These are phyloP conservation scores for Sebastolobus alascanus DNA, from an alignment of 2,797 vertebrate genomes.

Conservation along the genomic window DNA sequence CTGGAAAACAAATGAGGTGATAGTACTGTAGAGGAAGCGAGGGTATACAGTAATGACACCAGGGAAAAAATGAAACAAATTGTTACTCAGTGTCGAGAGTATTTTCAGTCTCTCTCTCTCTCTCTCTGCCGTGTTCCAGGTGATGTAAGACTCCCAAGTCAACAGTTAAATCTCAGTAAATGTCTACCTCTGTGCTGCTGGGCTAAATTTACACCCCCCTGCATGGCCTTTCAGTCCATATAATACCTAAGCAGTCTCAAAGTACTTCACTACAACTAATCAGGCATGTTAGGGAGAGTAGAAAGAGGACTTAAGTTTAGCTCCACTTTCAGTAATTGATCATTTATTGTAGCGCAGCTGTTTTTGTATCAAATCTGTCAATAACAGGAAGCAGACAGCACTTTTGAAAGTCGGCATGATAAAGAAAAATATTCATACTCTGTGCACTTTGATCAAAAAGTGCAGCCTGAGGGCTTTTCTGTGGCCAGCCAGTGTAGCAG, in stretches of 20 bases:
- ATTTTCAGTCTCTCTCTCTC: constrained; percentile 19
- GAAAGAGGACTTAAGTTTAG: background rate
- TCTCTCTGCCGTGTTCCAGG: constrained; percentile 25
- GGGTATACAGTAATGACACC: constrained; percentile 18
- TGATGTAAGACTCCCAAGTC: constrained; percentile 69
- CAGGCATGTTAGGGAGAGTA: constrained; percentile 15
- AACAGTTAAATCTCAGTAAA: constrained; percentile 67
- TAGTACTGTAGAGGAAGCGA: constrained; percentile 13
- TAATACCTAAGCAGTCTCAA: constrained; percentile 40
- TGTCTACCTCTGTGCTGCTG: constrained; percentile 55
- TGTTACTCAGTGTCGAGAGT: constrained; percentile 39
- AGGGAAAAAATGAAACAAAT: constrained; percentile 42
- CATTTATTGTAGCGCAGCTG: background rate
- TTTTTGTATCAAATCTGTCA: constrained; percentile 8
- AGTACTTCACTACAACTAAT: constrained; percentile 50
- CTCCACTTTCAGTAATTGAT: constrained; percentile 6
- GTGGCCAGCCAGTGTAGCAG: background rate
- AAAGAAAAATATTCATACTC: background rate
- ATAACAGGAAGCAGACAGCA: background rate
- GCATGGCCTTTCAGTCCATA: constrained; percentile 40
- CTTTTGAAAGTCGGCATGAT: background rate
- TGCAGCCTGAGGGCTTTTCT: constrained; percentile 13
- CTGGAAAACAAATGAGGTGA: constrained; percentile 26
- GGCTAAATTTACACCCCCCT: constrained; percentile 42
- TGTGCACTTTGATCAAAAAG: constrained; percentile 11